These are phyloP conservation scores for Alfaro cultratus DNA, from an alignment of 2,797 vertebrate species.

Conservation along the genomic window DNA sequence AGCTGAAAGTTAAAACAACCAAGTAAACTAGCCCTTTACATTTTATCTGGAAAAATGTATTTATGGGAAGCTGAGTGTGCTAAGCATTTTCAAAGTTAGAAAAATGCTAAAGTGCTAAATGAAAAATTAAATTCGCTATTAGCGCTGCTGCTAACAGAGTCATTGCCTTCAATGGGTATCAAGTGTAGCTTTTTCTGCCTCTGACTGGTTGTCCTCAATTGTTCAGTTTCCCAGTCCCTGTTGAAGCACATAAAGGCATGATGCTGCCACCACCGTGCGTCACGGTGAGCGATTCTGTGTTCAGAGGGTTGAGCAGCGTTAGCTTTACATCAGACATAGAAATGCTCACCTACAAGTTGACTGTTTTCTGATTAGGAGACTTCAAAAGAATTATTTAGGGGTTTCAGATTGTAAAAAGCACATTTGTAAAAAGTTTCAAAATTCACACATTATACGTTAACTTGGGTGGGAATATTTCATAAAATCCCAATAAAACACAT, in stretches of 20 bases:
- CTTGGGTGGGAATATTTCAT: neutral
- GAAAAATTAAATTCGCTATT: too few species aligned
- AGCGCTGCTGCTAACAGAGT: too few species aligned
- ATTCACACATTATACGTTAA: neutral
- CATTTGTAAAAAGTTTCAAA: neutral
- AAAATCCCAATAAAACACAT: neutral
- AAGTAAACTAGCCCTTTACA: too few species aligned
- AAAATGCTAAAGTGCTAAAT: too few species aligned
- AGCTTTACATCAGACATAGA: neutral
- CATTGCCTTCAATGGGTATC: too few species aligned
- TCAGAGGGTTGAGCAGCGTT: neutral
- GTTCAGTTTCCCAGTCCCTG: neutral
- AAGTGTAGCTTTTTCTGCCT: neutral
- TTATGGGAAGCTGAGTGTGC: too few species aligned
- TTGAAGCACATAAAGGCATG: neutral
- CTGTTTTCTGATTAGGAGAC: neutral
- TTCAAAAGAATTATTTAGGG: neutral
- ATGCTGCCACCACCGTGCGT: neutral
- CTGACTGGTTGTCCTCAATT: neutral
- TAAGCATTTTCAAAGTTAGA: too few species aligned
- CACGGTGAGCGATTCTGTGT: neutral
- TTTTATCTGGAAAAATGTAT: too few species aligned
- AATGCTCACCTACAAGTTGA: neutral
- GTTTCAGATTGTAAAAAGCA: neutral
- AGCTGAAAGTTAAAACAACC: too few species aligned